These are phyloP conservation scores for Ormyrus labotus DNA, from an alignment of 2,888 invertebrate genomes.

Conservation along the genomic window DNA sequence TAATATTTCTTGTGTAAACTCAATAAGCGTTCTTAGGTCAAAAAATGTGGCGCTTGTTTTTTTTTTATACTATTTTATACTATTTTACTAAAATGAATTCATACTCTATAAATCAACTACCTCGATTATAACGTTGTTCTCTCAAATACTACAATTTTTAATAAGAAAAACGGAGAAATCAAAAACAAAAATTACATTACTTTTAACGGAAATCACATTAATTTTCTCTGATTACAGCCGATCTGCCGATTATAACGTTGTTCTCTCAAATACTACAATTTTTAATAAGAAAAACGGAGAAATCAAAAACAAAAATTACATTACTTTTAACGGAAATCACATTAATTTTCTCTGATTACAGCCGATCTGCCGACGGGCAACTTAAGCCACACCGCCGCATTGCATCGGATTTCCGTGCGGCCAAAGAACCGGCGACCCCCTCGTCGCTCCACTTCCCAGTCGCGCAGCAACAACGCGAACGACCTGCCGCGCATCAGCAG, in stretches of 20 bases:
- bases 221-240: no score
- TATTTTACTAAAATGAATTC: no score
- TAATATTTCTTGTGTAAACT: slow-evolving; percentile 14
- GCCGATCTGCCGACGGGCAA: slow-evolving; percentile 69
- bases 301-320: no score
- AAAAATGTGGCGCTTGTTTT: slow-evolving; percentile 25
- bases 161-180: no score
- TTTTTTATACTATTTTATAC: neutral
- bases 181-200: no score
- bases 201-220: no score
- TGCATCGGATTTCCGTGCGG: slow-evolving; percentile 72
- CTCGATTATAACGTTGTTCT: no score
- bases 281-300: no score
- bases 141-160: no score
- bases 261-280: no score
- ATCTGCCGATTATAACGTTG: no score
- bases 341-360: slow-evolving; percentile 50
- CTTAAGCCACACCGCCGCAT: slow-evolving; percentile 72
- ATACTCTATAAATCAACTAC: no score
- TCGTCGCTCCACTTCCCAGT: slow-evolving; percentile 62
- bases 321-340: slow-evolving; percentile 30
- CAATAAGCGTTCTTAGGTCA: neutral
- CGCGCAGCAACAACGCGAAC: slow-evolving; percentile 45
- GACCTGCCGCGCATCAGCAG: slow-evolving; percentile 51
- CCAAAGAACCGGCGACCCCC: slow-evolving; percentile 73